phyloP scores from a whole-genome alignment of 2,797 vertebrate species.

The Sciurus vulgaris region DNA sequence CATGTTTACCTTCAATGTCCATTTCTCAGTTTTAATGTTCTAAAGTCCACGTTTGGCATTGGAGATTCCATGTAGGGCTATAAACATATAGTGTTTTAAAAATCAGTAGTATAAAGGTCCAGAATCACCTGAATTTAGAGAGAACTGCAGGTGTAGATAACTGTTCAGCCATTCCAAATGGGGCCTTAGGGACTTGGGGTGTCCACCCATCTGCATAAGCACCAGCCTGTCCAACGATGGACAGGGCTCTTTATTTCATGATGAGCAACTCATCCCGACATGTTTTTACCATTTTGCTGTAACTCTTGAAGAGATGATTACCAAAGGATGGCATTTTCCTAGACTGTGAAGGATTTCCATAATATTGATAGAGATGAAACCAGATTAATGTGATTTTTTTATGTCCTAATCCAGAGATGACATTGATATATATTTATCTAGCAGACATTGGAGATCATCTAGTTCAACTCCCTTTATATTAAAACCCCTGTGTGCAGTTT shows the following conservation, averaged over 20 bases:
- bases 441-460: background rate
- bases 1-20: accelerated
- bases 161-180: background rate
- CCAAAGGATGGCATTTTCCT: background rate
- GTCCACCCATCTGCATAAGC: background rate
- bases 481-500: background rate
- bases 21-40: background rate
- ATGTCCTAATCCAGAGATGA: background rate
- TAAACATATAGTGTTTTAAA: background rate
- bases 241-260: background rate
- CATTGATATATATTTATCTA: conserved; percentile 11
- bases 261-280: too few relatives aligned
- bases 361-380: background rate
- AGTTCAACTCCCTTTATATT: background rate
- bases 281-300: background rate
- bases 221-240: background rate
- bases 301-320: background rate
- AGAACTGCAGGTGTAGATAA: conserved; percentile 44
- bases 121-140: conserved; percentile 45
- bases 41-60: background rate
- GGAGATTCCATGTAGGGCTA: background rate
- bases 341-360: conserved; percentile 16
- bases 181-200: background rate
- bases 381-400: conserved; percentile 32
- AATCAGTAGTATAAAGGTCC: background rate